Evolutionary conservation across 2,797 vertebrate genomes (phyloP), one percentile per base, ranked within the genome.

Genomic region (Spondyliosoma cantharus): DNA sequence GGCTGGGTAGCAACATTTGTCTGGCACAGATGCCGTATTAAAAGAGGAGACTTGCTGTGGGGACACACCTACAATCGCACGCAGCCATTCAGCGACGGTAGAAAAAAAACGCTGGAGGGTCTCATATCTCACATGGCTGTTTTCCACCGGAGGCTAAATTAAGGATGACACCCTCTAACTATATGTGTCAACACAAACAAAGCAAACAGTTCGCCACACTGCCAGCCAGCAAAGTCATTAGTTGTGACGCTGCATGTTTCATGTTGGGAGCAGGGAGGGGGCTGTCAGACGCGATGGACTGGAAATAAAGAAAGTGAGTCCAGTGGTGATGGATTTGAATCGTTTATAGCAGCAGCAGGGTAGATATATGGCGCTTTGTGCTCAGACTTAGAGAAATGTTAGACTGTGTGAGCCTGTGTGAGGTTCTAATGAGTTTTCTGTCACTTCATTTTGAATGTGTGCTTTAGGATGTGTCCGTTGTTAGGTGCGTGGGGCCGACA

Each of bases 81-180:
- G 48, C 75, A 71, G 20, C 19, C 48, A 19, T 76, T 80, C 42
- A 78, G 74, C 13, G 42, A 59, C 15, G 0, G 7, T 7, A 0
- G 7, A 9, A 46, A 37, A 32, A 56, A 15, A 50, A 24, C 2
- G 27, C 58, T 22, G 22, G 4, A 74, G 46, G 69, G 69, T 56
- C 79, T 73, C 25, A 62, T 70, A 59, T 78, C 74, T 84, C 78
- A 75, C 56, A 65, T 50, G 22, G 25, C 42, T 4, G 17, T 83
- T 81, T 70, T 58, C 17, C 64, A 69, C 72, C 24, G 24, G 29
- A 16, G 76, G 67, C 70, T 56, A 82, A 88, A 90, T 90, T 65
- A 90, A 85, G 81, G 69, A 81, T 32, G 80, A 85, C 85, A 86
- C 25, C 54, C 37, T 71, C 76, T 80, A 87, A 86, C 67, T 71